A percentile compares a stretch with the other conserved stretches of the same genome.
These are phyloP conservation scores for Atractosteus spatula DNA, from an alignment of 2,113 vertebrate species.

Conservation along the genomic window DNA sequence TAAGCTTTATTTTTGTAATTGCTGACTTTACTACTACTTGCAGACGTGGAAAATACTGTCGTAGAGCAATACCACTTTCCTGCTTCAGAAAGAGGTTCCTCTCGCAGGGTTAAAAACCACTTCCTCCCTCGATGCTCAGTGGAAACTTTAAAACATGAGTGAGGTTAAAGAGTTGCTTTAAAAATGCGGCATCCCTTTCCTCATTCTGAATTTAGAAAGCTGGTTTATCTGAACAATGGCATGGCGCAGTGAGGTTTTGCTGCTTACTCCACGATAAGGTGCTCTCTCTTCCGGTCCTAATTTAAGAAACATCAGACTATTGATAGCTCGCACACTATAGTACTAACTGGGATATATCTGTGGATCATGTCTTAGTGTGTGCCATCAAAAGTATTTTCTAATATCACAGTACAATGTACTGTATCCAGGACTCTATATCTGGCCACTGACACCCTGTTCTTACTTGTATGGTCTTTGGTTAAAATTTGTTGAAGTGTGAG, in stretches of 20 bases:
- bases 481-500: too few species aligned
- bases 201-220: conserved; percentile 34
- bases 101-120: conserved; percentile 66
- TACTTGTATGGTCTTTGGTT: too few species aligned
- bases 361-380: too few species aligned
- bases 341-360: background rate
- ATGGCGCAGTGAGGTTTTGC: conserved; percentile 10
- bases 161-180: conserved; percentile 37
- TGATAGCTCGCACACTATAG: conserved; percentile 23
- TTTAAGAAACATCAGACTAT: conserved; percentile 21
- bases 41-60: conserved; percentile 76
- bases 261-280: conserved; percentile 31
- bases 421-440: too few species aligned
- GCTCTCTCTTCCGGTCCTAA: conserved; percentile 22
- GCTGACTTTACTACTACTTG: conserved; percentile 43
- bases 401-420: too few species aligned
- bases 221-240: conserved; percentile 45
- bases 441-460: too few species aligned
- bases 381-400: too few species aligned
- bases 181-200: conserved; percentile 48
- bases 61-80: conserved; percentile 72
- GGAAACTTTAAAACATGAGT: conserved; percentile 55
- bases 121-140: conserved; percentile 59
- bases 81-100: conserved; percentile 79
- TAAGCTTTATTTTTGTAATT: conserved; percentile 32